Evolutionary conservation across 2,888 invertebrate species (phyloP).

Genomic region (Trissolcus japonicus): DNA sequence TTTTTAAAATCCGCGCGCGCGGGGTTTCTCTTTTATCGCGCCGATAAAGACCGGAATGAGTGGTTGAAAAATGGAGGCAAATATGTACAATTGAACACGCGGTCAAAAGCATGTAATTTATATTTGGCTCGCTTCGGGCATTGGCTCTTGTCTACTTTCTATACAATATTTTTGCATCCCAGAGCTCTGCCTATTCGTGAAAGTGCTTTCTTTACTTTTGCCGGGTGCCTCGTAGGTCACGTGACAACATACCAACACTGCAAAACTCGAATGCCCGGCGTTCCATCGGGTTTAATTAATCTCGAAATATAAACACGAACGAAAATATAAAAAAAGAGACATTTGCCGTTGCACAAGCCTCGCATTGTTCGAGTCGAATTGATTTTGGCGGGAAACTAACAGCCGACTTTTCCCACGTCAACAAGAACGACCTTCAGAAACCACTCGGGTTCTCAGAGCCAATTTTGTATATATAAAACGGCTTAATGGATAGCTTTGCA

Average conservation of each 20-base stretch:
- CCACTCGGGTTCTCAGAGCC: constrained; percentile 1
- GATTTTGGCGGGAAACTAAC: constrained; percentile 11
- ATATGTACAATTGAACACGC: no score
- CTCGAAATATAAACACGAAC: no score
- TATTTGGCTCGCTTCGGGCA: no score
- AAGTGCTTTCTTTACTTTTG: constrained; percentile 56
- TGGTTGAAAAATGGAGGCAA: constrained; percentile 9
- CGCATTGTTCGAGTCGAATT: no score
- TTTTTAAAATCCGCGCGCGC: constrained; percentile 12
- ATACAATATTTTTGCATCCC: constrained; percentile 58
- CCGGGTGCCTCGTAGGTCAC: background rate
- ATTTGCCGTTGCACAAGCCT: no score
- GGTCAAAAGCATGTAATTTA: no score
- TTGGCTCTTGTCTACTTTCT: constrained; percentile 53
- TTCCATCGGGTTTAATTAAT: no score
- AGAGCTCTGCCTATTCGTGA: constrained; percentile 37
- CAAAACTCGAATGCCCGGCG: no score
- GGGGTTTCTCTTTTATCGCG: constrained; percentile 38
- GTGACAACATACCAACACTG: no score
- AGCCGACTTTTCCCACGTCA: constrained; percentile 1
- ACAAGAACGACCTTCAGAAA: constrained; percentile 8
- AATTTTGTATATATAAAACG: background rate
- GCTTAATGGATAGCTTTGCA: no score
- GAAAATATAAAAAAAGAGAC: no score
- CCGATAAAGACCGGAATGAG: constrained; percentile 30